Evolutionary conservation across 2,888 invertebrate genomes (phyloP).

Genomic region (Dendrolimus pini): DNA sequence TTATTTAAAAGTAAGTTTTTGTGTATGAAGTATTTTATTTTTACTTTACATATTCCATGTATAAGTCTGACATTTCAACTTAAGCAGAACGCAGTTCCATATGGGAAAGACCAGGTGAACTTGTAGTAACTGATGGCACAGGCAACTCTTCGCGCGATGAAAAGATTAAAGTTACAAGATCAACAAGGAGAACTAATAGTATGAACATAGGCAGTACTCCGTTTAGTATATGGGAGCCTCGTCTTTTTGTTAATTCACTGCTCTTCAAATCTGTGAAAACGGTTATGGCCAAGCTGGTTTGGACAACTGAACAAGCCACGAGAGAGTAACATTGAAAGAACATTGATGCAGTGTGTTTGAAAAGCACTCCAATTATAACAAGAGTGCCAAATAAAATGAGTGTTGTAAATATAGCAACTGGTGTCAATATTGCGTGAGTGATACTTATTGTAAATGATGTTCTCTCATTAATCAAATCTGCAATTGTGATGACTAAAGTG

Average conservation of each 20-base stretch:
- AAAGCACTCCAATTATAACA: slow-evolving; percentile 24
- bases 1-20: no score
- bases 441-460: slow-evolving; percentile 32
- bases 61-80: no score
- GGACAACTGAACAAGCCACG: slow-evolving; percentile 30
- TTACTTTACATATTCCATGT: no score
- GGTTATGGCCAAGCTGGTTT: slow-evolving; percentile 31
- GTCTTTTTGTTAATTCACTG: slow-evolving; percentile 8
- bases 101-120: slow-evolving; percentile 6
- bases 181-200: slow-evolving; percentile 37
- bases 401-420: slow-evolving; percentile 41
- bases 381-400: slow-evolving; percentile 40
- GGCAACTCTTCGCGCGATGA: slow-evolving; percentile 23
- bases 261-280: slow-evolving; percentile 33
- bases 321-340: slow-evolving; percentile 47
- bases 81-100: slow-evolving; percentile 3
- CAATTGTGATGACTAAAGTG: slow-evolving; percentile 44
- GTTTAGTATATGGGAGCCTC: slow-evolving; percentile 35
- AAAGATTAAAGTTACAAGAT: slow-evolving; percentile 40
- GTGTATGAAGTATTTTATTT: no score
- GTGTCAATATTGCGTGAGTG: slow-evolving; percentile 44
- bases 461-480: slow-evolving; percentile 49
- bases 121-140: slow-evolving; percentile 14
- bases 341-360: slow-evolving; percentile 24
- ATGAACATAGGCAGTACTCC: slow-evolving; percentile 49